Base-by-base conservation (phyloP, 2,888 invertebrate species). In the Noctua comes region DNA sequence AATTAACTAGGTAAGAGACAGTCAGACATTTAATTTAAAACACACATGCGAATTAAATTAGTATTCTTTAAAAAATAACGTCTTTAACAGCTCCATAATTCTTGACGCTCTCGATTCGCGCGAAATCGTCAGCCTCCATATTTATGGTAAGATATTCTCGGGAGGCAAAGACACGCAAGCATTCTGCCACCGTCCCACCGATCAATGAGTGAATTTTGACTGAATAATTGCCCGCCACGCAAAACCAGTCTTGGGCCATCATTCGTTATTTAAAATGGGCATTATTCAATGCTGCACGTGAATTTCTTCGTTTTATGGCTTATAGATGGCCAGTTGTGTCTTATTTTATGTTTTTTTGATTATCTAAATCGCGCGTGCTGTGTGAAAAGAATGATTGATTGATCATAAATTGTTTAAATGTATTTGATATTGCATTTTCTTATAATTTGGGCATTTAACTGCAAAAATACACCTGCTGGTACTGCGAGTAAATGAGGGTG, bases 141-240 rank as follows among this genome's bases (percentile, higher is more conserved):
- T 88, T 88, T 88, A 87, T 88, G 83, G 87, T 85, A 88, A 88
- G 85, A 87, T 82, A 81, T 87, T 87, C 80, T 82, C 72, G 69
- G 68, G 81, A 82, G 83, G 85, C 83, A 82, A 80, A 75, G 88
- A 73, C 88, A 88, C 86, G 89, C 88, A 88, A 89, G 69, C 75
- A 78, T 89, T 87, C 79, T 78, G 88, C 88, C 88, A 84, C 82
- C 80, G 84, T 79, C 73, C 84, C 79, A 82, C 77, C 78, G 82
- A 88, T 88, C 88, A 88, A 82, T 85, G 79, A 88, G 77, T 81
- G 73, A 84, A 86, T 89, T 88, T 86, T 86, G 89, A 89, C 89
- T 87, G 82, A 82, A 82, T 89, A 86, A 89, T 89, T 86, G 84
- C 68, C 80, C 24, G 78, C 83, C 70, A 86, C 76, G 77, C 65